Conservation (phyloP, 2,888 invertebrate species). For the Thyatira batis region DNA sequence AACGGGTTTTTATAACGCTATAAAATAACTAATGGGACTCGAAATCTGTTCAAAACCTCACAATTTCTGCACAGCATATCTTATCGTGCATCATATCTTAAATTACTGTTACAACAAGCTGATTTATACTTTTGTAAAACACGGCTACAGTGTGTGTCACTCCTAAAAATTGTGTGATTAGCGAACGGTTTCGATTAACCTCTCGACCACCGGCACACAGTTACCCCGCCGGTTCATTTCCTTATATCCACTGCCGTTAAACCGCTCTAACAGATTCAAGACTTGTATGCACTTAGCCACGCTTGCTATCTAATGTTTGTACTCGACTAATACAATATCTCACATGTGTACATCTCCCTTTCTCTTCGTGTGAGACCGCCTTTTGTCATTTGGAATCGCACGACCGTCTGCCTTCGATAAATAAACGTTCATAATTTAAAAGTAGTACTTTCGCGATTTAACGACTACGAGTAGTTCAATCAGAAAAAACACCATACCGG, state of each 20-base stretch:
- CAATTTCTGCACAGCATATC: not conserved
- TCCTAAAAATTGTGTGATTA: constrained; percentile 33
- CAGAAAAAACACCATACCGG: too few relatives aligned
- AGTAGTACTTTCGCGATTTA: too few relatives aligned
- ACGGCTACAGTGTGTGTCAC: not conserved
- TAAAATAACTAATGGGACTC: not conserved
- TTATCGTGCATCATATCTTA: not conserved
- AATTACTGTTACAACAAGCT: not conserved
- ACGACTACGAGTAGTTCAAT: too few relatives aligned
- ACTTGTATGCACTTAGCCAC: constrained; percentile 9
- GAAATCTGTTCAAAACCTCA: not conserved
- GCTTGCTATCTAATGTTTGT: not conserved
- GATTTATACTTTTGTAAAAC: not conserved
- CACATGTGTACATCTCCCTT: not conserved
- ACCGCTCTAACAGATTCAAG: constrained; percentile 15
- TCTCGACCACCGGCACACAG: constrained; percentile 30
- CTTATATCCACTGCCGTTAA: constrained; percentile 28
- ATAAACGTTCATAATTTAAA: not conserved
- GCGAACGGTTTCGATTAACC: constrained; percentile 33
- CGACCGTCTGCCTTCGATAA: not conserved
- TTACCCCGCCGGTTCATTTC: constrained; percentile 29
- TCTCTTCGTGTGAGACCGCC: constrained; percentile 1
- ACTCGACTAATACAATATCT: not conserved
- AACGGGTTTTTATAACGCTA: not conserved
- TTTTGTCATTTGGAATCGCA: not conserved